Evolutionary conservation across 1,140 invertebrate genomes (phyloP).

Genomic region (Hirudo medicinalis): DNA sequence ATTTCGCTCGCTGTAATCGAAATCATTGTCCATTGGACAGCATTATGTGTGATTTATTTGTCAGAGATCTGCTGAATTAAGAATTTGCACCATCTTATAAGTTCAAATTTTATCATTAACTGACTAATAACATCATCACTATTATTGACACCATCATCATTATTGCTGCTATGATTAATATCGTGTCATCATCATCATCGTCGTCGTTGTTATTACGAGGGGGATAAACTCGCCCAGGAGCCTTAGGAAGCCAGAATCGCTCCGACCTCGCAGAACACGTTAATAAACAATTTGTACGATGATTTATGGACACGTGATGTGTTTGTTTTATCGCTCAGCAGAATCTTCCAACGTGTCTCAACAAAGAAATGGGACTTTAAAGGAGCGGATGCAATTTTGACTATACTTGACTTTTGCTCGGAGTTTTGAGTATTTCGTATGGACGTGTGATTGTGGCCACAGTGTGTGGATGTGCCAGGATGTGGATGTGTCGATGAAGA

Average conservation of each 20-base stretch:
- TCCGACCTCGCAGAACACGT: too few relatives aligned
- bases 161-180: too few relatives aligned
- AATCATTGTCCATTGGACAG: neutral
- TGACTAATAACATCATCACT: neutral
- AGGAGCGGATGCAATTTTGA: neutral
- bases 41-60: neutral
- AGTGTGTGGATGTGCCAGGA: neutral
- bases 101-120: neutral
- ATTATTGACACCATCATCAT: too few relatives aligned
- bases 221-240: too few relatives aligned
- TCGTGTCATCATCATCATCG: too few relatives aligned
- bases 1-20: neutral
- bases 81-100: neutral
- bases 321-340: too few relatives aligned
- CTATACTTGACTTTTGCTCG: neutral
- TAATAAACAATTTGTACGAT: too few relatives aligned
- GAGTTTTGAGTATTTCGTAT: neutral
- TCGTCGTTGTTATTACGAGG: too few relatives aligned
- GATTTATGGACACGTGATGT: too few relatives aligned
- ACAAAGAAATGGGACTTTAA: neutral
- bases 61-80: neutral
- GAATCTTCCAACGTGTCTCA: too few relatives aligned
- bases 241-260: too few relatives aligned
- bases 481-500: slow-evolving; percentile 3
- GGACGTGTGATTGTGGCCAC: neutral